A percentile compares a stretch with the other conserved stretches of the same genome.
These are phyloP conservation scores for Daphoenositta chrysoptera DNA, from an alignment of 2,113 vertebrate species.

Conservation along the genomic window DNA sequence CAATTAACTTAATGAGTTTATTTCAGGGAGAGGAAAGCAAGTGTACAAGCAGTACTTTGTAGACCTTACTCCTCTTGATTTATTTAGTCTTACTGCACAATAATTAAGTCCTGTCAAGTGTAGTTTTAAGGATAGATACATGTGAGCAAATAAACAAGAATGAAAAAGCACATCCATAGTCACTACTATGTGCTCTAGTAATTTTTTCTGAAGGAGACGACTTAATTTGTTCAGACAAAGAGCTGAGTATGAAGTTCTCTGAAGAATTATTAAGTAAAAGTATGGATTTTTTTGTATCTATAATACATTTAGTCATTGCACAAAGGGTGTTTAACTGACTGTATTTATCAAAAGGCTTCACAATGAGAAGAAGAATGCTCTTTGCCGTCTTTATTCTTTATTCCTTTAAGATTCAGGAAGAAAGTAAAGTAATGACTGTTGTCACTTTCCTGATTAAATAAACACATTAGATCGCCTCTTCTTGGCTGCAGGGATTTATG, in stretches of 20 bases:
- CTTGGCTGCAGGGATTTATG: neutral
- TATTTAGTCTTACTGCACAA: neutral
- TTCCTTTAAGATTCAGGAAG: neutral
- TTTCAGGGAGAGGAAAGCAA: neutral
- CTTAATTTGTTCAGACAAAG: neutral
- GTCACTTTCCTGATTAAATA: neutral
- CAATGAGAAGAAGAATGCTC: neutral
- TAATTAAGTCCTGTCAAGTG: neutral
- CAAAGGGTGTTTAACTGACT: neutral
- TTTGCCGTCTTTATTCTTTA: neutral
- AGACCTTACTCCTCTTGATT: neutral
- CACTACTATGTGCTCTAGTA: neutral
- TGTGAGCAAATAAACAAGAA: neutral
- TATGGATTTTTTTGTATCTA: neutral
- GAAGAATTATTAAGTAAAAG: neutral
- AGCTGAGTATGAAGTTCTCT: neutral
- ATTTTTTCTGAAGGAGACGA: neutral
- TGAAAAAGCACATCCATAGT: neutral
- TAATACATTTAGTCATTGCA: neutral
- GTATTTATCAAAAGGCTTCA: neutral
- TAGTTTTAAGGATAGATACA: neutral
- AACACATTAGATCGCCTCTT: neutral
- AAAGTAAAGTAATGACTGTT: neutral
- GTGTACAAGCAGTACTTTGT: neutral
- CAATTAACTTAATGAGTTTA: neutral